Conservation (phyloP, 1,140 invertebrate species). For the Oryctes rhinoceros region DNA sequence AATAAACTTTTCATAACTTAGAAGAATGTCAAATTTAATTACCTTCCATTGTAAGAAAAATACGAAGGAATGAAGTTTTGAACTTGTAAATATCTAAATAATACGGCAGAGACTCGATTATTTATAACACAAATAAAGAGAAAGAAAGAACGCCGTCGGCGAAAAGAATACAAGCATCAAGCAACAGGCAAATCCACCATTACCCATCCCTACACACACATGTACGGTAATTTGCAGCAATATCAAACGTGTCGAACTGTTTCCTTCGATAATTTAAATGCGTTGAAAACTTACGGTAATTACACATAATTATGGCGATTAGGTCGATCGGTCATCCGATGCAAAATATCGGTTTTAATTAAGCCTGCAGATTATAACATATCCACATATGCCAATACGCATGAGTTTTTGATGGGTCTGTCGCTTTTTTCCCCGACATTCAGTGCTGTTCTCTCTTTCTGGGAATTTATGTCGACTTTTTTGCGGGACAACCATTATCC, state of each 20-base stretch:
- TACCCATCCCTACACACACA: background rate
- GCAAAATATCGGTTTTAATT: conserved; percentile 24
- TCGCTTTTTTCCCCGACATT: background rate
- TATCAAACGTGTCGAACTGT: conserved; percentile 33
- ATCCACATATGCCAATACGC: background rate
- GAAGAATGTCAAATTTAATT: too few relatives aligned
- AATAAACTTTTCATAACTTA: too few relatives aligned
- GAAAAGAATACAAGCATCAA: too few relatives aligned
- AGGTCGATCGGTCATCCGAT: background rate
- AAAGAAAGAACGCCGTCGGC: too few relatives aligned
- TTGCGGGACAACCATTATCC: background rate
- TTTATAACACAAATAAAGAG: too few relatives aligned
- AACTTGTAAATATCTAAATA: too few relatives aligned
- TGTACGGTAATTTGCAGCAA: conserved; percentile 25
- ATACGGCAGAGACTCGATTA: too few relatives aligned
- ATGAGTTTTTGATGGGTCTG: background rate
- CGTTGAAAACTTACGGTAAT: conserved; percentile 28
- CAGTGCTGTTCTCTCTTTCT: background rate
- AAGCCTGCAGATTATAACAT: background rate
- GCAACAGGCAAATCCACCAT: too few relatives aligned
- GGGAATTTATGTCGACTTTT: conserved; percentile 13
- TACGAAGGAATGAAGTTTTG: too few relatives aligned
- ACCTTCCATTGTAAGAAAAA: too few relatives aligned
- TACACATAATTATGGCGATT: conserved; percentile 25
- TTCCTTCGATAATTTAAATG: conserved; percentile 24